Evolutionary conservation across 2,113 vertebrate genomes (phyloP), one percentile per base, ranked within the genome.

Genomic region (Corynorhinus townsendii): DNA sequence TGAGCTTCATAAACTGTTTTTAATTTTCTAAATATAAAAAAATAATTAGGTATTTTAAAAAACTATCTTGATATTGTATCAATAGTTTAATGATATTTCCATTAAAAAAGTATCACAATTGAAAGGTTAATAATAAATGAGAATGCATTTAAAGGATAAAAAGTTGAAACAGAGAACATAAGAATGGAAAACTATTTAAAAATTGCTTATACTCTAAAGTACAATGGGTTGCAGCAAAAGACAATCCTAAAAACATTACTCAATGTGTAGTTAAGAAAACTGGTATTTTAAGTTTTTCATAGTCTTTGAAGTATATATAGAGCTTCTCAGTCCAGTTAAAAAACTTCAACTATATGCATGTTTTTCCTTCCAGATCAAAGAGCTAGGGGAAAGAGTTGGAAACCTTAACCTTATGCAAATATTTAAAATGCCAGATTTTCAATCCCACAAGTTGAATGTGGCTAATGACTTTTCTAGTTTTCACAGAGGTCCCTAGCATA

Each of bases 121-220:
- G 54, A 89, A 87, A 89, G 89, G 54, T 68, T 72, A 54, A 35
- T 87, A 89, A 88, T 35, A 11, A 45, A 40, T 77, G 26, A 82
- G 35, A 43, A 93, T 38, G 38, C 10, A 85, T 80, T 97, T 82
- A 94, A 95, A 96, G 38, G 11, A 90, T 66, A 90, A 94, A 90
- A 79, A 28, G 40, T 47, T 91, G 38, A 88, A 96, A 88, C 16
- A 85, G 11, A 81, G 79, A 90, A 86, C 47, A 87, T 24, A 94
- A 88, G 24, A 91, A 92, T 8, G 14, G 22, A 87, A 92, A 95
- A 80, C 19, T 33, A 68, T 66, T 89, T 72, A 72, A 82, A 93
- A 93, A 84, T 56, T 75, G 38, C 45, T 91, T 91, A 93, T 56
- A 89, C 20, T 73, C 35, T 68, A 86, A 24, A 80, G 20, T 93